Base-by-base conservation (phyloP, 2,797 vertebrate species). In the Argya squamiceps region DNA sequence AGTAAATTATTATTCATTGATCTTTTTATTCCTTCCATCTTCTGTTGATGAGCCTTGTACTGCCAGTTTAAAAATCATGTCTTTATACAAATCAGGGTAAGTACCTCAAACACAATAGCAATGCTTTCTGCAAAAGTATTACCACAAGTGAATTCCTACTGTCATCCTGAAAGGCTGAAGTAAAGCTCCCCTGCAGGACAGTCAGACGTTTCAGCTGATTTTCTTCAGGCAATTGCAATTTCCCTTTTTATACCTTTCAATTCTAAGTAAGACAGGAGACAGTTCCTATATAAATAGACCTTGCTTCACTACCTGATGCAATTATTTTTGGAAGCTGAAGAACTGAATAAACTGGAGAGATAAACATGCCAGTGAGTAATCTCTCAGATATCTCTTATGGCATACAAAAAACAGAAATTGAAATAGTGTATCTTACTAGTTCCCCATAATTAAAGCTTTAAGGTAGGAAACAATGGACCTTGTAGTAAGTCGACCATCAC, bases 241-340 rank as follows among this genome's bases (percentile, higher is more conserved):
- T 78, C 36, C 84, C 8, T 74, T 92, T 69, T 58, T 50, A 43
- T 49, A 89, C 9, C 22, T 91, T 82, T 79, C 9, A 89, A 56
- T 4, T 64, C 15, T 50, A 76, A 55, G 53, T 14, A 74, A 77
- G 15, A 56, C 13, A 87, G 19, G 26, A 91, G 44, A 41, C 2
- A 47, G 32, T 7, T 84, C 60, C 37, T 47, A 47, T 6, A 84
- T 15, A 56, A 47, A 70, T 3, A 79, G 22, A 37, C 18, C 6
- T 64, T 43, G 24, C 22, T 78, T 49, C 37, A 34, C 13, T 62
- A 68, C 4, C 19, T 41, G 39, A 73, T 46, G 13, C 14, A 56
- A 58, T 46, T 9, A 15, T 15, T 87, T 87, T 32, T 32, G 6
- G 19, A 34, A 77, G 37, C 47, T n/a, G 15, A 84, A 22, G 16